Evolutionary conservation across 2,113 vertebrate species (phyloP).

Genomic region (Trematomus loennbergii): DNA sequence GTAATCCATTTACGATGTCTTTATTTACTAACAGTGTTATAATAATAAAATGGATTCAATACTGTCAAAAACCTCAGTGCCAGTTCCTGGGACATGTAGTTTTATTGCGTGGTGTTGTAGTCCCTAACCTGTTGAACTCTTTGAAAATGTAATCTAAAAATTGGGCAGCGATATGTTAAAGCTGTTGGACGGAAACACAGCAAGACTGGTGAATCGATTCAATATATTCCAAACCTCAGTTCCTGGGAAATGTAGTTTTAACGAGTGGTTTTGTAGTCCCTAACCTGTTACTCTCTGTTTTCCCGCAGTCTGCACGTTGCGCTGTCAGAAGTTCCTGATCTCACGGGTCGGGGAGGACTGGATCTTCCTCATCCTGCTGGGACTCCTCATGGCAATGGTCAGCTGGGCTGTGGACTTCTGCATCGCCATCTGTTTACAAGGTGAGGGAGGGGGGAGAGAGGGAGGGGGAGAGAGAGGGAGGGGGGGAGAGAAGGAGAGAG

Average conservation of each 20-base stretch:
- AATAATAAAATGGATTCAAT: neutral
- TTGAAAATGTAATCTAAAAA: neutral
- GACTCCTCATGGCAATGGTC: constrained; percentile 96
- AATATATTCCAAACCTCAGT: neutral
- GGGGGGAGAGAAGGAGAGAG: too few relatives aligned
- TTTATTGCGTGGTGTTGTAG: constrained; percentile 5
- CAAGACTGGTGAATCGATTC: too few relatives aligned
- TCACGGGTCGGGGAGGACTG: constrained; percentile 98
- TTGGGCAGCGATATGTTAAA: too few relatives aligned
- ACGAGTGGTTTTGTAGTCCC: constrained; percentile 9
- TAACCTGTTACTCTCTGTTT: constrained; percentile 10
- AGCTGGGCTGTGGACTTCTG: constrained; percentile 98
- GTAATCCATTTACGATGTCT: too few relatives aligned
- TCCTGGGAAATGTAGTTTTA: constrained; percentile 31
- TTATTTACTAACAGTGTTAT: too few relatives aligned
- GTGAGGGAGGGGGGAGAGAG: constrained; percentile 78
- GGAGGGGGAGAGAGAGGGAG: too few relatives aligned
- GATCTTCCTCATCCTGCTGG: constrained; percentile 98
- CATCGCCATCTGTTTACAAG: constrained; percentile 96
- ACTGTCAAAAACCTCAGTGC: neutral
- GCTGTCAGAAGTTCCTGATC: constrained; percentile 95
- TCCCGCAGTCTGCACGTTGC: constrained; percentile 89
- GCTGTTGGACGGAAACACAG: too few relatives aligned
- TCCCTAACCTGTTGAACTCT: neutral
- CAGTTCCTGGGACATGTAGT: neutral